Evolutionary conservation across 2,888 invertebrate species (phyloP).

Genomic region (Theodoxus fluviatilis): DNA sequence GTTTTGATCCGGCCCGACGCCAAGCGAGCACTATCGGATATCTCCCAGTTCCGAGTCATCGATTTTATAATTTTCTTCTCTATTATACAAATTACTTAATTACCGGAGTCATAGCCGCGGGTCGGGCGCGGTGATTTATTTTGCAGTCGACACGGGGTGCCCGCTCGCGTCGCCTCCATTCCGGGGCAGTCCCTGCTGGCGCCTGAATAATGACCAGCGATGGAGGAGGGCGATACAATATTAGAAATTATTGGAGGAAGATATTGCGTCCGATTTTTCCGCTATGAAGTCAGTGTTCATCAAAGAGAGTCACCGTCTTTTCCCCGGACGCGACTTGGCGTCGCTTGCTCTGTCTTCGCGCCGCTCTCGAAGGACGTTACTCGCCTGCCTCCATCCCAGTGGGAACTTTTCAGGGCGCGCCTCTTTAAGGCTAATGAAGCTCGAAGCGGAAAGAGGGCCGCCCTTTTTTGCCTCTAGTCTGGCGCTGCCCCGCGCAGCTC

Average conservation of each 20-base stretch:
- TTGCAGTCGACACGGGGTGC: conserved; percentile 27
- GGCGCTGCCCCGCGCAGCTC: too few species aligned
- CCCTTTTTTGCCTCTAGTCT: too few species aligned
- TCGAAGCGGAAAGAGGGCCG: too few species aligned
- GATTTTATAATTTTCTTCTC: conserved; percentile 43
- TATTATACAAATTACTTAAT: conserved; percentile 45
- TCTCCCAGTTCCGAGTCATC: conserved; percentile 36
- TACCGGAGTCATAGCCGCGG: conserved; percentile 34
- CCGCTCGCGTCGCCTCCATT: conserved; percentile 28
- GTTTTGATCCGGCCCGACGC: conserved; percentile 25
- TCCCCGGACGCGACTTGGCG: too few species aligned
- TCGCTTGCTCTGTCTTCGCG: too few species aligned
- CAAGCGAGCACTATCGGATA: conserved; percentile 28
- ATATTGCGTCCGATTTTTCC: conserved; percentile 36
- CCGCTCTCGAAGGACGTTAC: too few species aligned
- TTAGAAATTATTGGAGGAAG: conserved; percentile 35
- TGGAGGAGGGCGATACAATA: conserved; percentile 29
- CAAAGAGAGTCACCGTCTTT: too few species aligned
- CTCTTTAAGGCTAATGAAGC: too few species aligned
- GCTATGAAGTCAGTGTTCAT: conserved; percentile 38
- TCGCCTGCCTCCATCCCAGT: too few species aligned
- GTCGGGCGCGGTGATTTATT: conserved; percentile 35
- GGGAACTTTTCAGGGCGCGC: too few species aligned
- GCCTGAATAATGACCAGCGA: conserved; percentile 28
- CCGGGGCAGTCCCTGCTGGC: conserved; percentile 28